phyloP scores from a whole-genome alignment of 2,797 vertebrate species.

The Pseudomugil gertrudae region DNA sequence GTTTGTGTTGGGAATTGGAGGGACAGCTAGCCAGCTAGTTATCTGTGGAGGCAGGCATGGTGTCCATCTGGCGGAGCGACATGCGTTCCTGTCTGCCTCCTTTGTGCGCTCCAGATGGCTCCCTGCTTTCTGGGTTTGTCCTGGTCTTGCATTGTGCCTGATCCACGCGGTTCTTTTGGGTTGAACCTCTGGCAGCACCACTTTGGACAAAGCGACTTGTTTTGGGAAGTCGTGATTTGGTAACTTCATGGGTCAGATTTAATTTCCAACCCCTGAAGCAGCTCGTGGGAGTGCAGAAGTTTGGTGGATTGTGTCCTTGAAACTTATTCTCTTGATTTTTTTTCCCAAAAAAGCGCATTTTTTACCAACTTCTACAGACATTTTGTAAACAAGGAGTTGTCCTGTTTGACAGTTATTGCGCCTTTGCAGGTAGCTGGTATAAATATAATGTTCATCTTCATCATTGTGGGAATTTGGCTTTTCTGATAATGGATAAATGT shows the following conservation, averaged over 20 bases:
- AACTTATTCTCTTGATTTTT: neutral
- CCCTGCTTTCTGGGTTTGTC: conserved; percentile 38
- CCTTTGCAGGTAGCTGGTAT: too few species aligned
- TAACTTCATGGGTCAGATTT: conserved; percentile 8
- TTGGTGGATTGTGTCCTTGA: neutral
- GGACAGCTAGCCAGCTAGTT: conserved; percentile 80
- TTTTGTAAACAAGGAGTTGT: conserved; percentile 48
- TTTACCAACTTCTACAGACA: conserved; percentile 1
- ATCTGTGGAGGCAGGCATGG: conserved; percentile 76
- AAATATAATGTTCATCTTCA: too few species aligned
- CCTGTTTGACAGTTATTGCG: conserved; percentile 27
- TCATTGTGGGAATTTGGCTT: neutral
- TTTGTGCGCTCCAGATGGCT: conserved; percentile 74
- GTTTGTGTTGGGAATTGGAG: conserved; percentile 79
- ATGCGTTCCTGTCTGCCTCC: conserved; percentile 61
- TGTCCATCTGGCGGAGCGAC: conserved; percentile 83
- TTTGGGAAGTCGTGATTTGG: conserved; percentile 17
- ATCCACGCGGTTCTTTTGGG: neutral
- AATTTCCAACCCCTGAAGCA: neutral
- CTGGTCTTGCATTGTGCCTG: neutral
- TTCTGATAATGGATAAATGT: neutral
- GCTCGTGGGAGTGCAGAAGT: conserved; percentile 2
- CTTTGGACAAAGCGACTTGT: conserved; percentile 9
- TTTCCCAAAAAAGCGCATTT: neutral
- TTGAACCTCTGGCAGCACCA: too few species aligned